Conservation (phyloP, 2,113 vertebrate species). For the Cyrtonyx montezumae region DNA sequence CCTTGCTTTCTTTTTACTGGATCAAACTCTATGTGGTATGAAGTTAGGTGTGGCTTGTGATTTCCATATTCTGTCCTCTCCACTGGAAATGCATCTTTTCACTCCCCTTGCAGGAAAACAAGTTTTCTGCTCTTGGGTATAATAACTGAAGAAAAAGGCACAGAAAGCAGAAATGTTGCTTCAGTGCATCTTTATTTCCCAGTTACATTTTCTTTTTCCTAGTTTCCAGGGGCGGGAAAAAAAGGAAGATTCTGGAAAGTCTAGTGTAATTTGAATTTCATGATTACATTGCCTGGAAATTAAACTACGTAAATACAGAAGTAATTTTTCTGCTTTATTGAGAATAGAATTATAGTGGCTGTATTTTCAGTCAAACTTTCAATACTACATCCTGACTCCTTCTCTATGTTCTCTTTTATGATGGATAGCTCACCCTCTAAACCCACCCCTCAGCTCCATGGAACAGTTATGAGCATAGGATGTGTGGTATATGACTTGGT, state of each 20-base stretch:
- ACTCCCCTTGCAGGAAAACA: neutral
- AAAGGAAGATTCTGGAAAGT: neutral
- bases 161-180: neutral
- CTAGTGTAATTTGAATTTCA: neutral
- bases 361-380: neutral
- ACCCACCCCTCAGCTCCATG: neutral
- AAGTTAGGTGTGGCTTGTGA: neutral
- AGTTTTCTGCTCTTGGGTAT: neutral
- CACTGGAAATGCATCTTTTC: neutral
- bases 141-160: neutral
- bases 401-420: neutral
- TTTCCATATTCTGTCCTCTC: neutral
- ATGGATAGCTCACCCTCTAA: neutral
- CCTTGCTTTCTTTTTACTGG: neutral
- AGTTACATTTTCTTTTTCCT: neutral
- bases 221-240: neutral
- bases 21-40: neutral
- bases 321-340: neutral
- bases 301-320: neutral
- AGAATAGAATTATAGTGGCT: neutral
- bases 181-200: neutral
- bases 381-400: neutral
- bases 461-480: neutral
- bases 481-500: neutral
- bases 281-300: neutral